Evolutionary conservation across 2,888 invertebrate species (phyloP).

Genomic region (Cacoxenus indagator): DNA sequence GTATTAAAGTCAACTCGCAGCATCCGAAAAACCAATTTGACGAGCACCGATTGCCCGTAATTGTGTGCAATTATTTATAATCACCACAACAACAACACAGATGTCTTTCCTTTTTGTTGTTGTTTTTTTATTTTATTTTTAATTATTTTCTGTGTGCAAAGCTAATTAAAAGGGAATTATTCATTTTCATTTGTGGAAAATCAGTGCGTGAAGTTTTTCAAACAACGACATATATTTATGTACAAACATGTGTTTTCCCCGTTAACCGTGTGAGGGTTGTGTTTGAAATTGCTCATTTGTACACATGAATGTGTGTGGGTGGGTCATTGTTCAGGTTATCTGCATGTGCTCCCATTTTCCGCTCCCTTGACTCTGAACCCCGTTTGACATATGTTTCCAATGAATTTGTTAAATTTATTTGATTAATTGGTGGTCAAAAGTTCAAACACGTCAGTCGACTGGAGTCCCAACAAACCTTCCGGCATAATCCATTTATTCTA

Average conservation of each 20-base stretch:
- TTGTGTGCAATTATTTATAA: constrained; percentile 62
- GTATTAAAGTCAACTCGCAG: neutral
- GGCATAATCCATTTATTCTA: too few species aligned
- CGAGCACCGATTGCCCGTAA: constrained; percentile 62
- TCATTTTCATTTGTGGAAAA: constrained; percentile 47
- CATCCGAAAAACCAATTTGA: constrained; percentile 27
- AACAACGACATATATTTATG: neutral
- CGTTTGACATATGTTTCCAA: constrained; percentile 56
- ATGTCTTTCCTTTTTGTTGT: neutral
- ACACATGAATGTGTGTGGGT: constrained; percentile 31
- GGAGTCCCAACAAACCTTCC: too few species aligned
- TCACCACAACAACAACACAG: constrained; percentile 29
- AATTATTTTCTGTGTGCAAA: constrained; percentile 41
- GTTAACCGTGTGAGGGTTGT: neutral
- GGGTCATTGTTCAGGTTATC: constrained; percentile 34
- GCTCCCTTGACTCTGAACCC: neutral
- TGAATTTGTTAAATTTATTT: constrained; percentile 59
- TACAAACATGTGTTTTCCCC: neutral
- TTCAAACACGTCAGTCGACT: too few species aligned
- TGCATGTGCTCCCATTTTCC: neutral
- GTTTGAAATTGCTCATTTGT: neutral
- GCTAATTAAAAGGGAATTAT: constrained; percentile 65
- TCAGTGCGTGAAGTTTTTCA: neutral
- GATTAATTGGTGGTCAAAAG: constrained; percentile 63
- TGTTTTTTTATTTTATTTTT: neutral